A percentile compares a stretch with the other conserved stretches of the same genome.
These are phyloP conservation scores for Cynaeus angustus DNA, from an alignment of 2,888 invertebrate species.

Conservation along the genomic window DNA sequence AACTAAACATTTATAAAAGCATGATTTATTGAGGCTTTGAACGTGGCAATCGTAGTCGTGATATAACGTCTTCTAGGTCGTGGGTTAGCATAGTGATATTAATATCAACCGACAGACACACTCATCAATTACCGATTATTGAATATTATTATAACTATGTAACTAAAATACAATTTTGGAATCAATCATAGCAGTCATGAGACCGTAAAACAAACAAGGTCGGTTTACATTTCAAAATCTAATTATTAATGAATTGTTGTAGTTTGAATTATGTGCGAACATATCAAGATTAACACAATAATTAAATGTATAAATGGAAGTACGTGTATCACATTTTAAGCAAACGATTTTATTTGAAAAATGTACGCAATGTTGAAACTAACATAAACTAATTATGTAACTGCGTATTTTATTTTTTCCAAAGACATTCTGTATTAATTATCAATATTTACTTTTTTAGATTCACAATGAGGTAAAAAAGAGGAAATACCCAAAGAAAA, in stretches of 20 bases:
- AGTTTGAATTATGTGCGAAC: constrained; percentile 4
- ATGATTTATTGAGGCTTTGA: constrained; percentile 46
- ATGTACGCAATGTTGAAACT: too few relatives aligned
- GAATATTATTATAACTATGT: constrained; percentile 36
- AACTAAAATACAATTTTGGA: constrained; percentile 21
- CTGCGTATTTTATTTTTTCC: too few relatives aligned
- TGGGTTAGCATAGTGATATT: constrained; percentile 41
- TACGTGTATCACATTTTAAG: too few relatives aligned
- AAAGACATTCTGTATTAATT: too few relatives aligned
- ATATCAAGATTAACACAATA: background rate
- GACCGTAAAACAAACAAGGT: background rate
- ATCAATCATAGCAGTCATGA: constrained; percentile 28
- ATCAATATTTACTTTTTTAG: too few relatives aligned
- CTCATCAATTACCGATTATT: constrained; percentile 44
- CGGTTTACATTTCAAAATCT: constrained; percentile 19
- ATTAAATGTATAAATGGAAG: background rate
- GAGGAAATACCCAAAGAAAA: too few relatives aligned
- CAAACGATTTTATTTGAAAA: background rate
- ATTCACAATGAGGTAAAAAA: too few relatives aligned
- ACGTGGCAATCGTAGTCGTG: constrained; percentile 34
- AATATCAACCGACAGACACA: constrained; percentile 45
- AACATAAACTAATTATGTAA: too few relatives aligned
- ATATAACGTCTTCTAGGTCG: constrained; percentile 45
- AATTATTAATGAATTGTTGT: constrained; percentile 8
- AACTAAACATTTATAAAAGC: constrained; percentile 42